Evolutionary conservation across 2,888 invertebrate species (phyloP).

Genomic region (Adineta ricciae): DNA sequence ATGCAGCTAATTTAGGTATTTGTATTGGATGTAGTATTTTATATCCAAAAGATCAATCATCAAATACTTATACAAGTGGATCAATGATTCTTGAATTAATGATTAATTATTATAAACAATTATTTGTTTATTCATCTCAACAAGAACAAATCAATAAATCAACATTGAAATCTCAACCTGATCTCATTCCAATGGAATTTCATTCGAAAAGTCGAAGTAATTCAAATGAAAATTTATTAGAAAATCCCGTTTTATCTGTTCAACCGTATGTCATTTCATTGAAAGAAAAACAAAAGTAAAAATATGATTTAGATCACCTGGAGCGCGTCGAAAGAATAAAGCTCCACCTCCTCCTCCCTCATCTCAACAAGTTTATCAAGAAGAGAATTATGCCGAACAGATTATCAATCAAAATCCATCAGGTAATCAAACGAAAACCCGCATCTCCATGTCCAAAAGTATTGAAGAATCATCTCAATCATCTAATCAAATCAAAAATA

Average conservation of each 20-base stretch:
- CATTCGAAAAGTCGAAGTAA: not conserved
- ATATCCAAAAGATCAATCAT: not conserved
- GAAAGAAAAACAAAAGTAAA: not conserved
- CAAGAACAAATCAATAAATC: not conserved
- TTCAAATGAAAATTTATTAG: constrained; percentile 20
- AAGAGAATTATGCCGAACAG: not conserved
- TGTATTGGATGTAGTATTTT: constrained; percentile 17
- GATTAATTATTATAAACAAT: not conserved
- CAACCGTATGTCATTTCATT: not conserved
- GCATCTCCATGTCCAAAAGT: not conserved
- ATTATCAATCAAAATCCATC: not conserved
- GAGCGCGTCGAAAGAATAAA: not conserved
- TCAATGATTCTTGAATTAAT: not conserved
- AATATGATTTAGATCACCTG: not conserved
- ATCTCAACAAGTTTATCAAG: not conserved
- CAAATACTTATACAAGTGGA: not conserved
- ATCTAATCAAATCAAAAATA: not conserved
- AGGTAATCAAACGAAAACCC: not conserved
- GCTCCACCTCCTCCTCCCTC: not conserved
- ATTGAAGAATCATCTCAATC: not conserved
- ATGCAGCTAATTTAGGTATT: not conserved
- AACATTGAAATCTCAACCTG: not conserved
- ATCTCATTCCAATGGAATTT: not conserved
- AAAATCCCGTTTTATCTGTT: not conserved
- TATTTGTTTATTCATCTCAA: not conserved